These are phyloP conservation scores for Chloroclysta siterata DNA, from an alignment of 2,888 invertebrate genomes.

Conservation along the genomic window DNA sequence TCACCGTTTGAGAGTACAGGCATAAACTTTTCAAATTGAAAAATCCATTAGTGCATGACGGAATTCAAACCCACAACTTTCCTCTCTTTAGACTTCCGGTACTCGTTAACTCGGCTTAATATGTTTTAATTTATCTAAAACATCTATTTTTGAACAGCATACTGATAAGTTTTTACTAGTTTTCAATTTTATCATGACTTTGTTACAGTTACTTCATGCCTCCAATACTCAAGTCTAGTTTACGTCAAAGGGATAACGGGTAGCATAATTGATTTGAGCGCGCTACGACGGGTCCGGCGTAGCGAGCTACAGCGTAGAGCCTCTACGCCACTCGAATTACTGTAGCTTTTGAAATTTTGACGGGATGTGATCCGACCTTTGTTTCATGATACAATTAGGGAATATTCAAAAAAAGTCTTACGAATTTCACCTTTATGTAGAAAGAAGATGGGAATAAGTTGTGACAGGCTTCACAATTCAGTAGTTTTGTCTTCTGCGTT, in stretches of 20 bases:
- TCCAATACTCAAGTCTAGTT: conserved; percentile 5
- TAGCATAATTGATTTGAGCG: conserved; percentile 24
- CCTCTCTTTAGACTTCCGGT: too few relatives aligned
- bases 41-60: too few relatives aligned
- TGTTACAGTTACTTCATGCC: background rate
- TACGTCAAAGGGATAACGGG: conserved; percentile 15
- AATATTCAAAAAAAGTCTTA: background rate
- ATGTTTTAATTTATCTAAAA: too few relatives aligned
- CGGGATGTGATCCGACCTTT: background rate
- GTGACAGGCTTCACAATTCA: too few relatives aligned
- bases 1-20: too few relatives aligned
- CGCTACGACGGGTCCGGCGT: conserved; percentile 5
- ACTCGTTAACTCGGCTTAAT: too few relatives aligned
- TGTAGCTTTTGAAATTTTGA: conserved; percentile 5
- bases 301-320: conserved; percentile 19
- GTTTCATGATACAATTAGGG: background rate
- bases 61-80: too few relatives aligned
- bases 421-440: background rate
- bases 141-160: too few relatives aligned
- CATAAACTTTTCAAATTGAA: too few relatives aligned
- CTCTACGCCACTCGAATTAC: conserved; percentile 15
- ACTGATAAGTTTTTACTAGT: too few relatives aligned
- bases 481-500: too few relatives aligned
- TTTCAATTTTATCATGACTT: background rate
- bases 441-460: background rate